Conservation (phyloP, 2,888 invertebrate genomes). For the Dugesia japonica region DNA sequence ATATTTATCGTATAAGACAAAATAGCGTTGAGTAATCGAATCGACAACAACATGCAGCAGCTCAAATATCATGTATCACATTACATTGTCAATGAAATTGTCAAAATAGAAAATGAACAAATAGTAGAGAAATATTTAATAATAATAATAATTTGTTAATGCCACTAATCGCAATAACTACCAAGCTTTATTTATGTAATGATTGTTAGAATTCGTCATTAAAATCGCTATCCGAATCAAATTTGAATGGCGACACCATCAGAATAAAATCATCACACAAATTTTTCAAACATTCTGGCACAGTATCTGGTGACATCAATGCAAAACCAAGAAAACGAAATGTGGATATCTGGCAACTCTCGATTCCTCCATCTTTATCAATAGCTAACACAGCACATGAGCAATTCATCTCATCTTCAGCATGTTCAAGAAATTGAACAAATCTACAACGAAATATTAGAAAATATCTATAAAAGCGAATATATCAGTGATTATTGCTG, state of each 20-base stretch:
- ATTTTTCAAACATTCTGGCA: slow-evolving; percentile 5
- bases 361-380: not conserved
- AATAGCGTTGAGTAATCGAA: slow-evolving; percentile 14
- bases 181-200: not conserved
- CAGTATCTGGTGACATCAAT: not conserved
- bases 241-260: slow-evolving; percentile 7
- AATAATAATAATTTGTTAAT: not conserved
- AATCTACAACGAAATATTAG: not conserved
- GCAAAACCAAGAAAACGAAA: not conserved
- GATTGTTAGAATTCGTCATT: not conserved
- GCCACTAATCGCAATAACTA: not conserved
- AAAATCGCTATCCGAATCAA: slow-evolving; percentile 20
- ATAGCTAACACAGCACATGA: not conserved
- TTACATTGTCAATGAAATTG: not conserved
- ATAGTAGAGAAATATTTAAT: not conserved
- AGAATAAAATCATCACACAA: slow-evolving; percentile 10
- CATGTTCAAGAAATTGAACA: not conserved
- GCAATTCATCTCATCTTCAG: not conserved
- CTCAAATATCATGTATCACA: not conserved
- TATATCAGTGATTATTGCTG: no score
- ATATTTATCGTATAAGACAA: not conserved
- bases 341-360: not conserved
- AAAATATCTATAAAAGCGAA: no score
- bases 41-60: not conserved
- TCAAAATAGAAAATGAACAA: not conserved